Evolutionary conservation across 2,797 vertebrate species (phyloP).

Genomic region (Pelodytes ibericus): DNA sequence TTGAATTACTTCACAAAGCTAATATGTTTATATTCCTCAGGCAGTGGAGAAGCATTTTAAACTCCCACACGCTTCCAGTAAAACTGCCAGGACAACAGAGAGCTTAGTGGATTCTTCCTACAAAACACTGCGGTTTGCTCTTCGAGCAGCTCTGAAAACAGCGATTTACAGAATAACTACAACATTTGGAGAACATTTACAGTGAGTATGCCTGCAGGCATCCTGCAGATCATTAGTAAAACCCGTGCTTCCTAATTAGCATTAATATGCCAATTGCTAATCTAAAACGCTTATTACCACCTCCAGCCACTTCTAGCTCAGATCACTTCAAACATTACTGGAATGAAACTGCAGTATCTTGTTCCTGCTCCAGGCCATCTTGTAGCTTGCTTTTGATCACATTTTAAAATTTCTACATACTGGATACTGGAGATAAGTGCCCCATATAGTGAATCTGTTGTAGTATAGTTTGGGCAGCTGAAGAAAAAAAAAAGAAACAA

Average conservation of each 20-base stretch:
- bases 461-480: too few species aligned
- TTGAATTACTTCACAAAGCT: too few species aligned
- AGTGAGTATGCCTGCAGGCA: conserved; percentile 74
- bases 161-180: conserved; percentile 93
- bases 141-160: conserved; percentile 90
- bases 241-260: neutral
- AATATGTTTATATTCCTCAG: conserved; percentile 68
- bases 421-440: too few species aligned
- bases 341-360: too few species aligned
- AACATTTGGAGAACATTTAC: conserved; percentile 90
- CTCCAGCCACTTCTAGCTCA: too few species aligned
- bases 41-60: conserved; percentile 96
- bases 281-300: too few species aligned
- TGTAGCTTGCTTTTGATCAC: too few species aligned
- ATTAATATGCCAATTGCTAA: neutral
- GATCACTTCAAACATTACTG: too few species aligned
- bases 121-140: conserved; percentile 91
- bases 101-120: conserved; percentile 86
- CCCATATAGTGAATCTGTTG: too few species aligned
- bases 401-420: too few species aligned
- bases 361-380: too few species aligned
- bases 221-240: neutral
- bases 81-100: conserved; percentile 76
- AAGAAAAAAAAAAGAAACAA: too few species aligned
- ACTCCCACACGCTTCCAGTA: conserved; percentile 94